A percentile compares a stretch with the other conserved stretches of the same genome.
Evolutionary conservation across 2,113 vertebrate genomes (phyloP).

Genomic region (Saimiri boliviensis): DNA sequence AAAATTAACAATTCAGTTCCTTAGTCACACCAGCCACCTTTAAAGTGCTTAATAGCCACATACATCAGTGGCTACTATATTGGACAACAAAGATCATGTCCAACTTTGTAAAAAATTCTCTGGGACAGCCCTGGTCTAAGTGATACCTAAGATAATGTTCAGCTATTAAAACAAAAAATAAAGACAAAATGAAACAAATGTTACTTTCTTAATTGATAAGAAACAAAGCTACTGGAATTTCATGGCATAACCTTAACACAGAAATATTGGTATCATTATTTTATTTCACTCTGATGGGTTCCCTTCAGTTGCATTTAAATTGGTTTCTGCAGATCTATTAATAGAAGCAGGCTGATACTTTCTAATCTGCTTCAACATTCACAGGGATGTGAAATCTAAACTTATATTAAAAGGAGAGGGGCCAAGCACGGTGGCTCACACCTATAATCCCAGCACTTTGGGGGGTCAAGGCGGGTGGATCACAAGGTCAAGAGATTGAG

Average conservation of each 20-base stretch:
- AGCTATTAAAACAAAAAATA: neutral
- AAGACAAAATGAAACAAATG: neutral
- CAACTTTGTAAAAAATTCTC: neutral
- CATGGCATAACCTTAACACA: neutral
- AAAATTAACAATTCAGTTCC: neutral
- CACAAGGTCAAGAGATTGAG: too few relatives aligned
- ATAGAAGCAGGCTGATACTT: neutral
- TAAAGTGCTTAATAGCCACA: neutral
- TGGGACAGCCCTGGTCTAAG: neutral
- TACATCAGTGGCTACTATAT: too few relatives aligned
- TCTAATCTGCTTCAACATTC: neutral
- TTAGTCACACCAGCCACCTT: neutral
- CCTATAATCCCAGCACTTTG: too few relatives aligned
- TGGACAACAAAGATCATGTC: neutral
- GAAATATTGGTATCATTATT: neutral
- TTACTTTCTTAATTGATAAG: neutral
- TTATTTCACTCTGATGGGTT: neutral
- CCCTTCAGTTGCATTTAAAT: neutral
- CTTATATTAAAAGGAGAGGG: neutral
- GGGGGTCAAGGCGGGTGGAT: too few relatives aligned
- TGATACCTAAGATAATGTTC: neutral
- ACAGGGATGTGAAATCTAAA: neutral
- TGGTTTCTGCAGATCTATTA: neutral
- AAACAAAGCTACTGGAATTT: neutral
- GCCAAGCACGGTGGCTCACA: too few relatives aligned